Evolutionary conservation across 2,113 vertebrate species (phyloP).

Genomic region (Propithecus coquereli): DNA sequence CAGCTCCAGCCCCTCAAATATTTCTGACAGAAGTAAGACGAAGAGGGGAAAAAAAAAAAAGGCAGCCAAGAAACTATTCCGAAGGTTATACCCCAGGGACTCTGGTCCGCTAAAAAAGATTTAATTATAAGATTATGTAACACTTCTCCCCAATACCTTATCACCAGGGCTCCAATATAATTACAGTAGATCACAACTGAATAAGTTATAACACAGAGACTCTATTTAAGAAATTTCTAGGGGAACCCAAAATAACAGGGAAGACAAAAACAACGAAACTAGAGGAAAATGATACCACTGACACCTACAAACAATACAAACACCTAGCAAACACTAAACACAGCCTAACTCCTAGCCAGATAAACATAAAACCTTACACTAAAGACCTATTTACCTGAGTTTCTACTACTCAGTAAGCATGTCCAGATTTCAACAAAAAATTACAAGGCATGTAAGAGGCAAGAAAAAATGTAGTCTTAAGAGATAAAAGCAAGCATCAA

Average conservation of each 20-base stretch:
- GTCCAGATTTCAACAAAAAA: neutral
- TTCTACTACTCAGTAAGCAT: neutral
- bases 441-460: neutral
- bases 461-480: neutral
- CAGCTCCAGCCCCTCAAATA: neutral
- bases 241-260: neutral
- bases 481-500: constrained; percentile 13
- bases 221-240: neutral
- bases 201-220: neutral
- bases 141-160: neutral
- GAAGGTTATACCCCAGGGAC: neutral
- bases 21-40: neutral
- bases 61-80: neutral
- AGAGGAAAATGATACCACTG: neutral
- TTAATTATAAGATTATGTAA: neutral
- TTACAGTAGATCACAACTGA: neutral
- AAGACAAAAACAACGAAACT: neutral
- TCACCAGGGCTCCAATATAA: neutral
- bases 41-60: too few relatives aligned
- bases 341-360: neutral
- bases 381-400: neutral
- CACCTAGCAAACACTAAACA: neutral
- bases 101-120: neutral
- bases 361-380: neutral
- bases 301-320: neutral